Conservation (phyloP, 1,140 invertebrate genomes). For the Parasteatoda tepidariorum region DNA sequence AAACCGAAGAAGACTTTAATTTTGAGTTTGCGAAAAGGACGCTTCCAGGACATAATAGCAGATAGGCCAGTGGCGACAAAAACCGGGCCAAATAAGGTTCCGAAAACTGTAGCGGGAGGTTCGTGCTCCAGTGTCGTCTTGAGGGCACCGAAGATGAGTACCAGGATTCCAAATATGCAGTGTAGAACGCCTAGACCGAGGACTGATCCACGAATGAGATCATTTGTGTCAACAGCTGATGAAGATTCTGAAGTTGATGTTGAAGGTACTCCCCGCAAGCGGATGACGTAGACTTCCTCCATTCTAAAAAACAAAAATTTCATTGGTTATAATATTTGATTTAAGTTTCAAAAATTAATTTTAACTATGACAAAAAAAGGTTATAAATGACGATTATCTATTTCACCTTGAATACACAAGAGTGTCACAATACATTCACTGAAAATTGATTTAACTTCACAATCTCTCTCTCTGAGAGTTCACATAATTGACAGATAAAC, state of each 20-base stretch:
- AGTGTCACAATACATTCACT: too few relatives aligned
- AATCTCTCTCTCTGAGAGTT: too few relatives aligned
- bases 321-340: too few relatives aligned
- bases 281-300: conserved; percentile 52
- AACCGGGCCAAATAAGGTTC: conserved; percentile 38
- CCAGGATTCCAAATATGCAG: conserved; percentile 28
- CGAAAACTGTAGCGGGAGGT: conserved; percentile 21
- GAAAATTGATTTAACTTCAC: too few relatives aligned
- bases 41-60: conserved; percentile 16
- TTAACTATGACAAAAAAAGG: too few relatives aligned
- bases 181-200: conserved; percentile 40
- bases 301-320: conserved; percentile 7
- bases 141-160: conserved; percentile 19
- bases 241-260: conserved; percentile 15
- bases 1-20: conserved; percentile 32
- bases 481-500: too few relatives aligned
- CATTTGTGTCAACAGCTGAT: conserved; percentile 8
- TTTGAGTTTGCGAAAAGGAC: conserved; percentile 38
- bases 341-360: too few relatives aligned
- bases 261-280: conserved; percentile 23
- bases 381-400: too few relatives aligned
- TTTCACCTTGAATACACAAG: too few relatives aligned
- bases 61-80: conserved; percentile 26
- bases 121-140: conserved; percentile 18
- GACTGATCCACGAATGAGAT: conserved; percentile 21